These are phyloP conservation scores for Chaetura pelagica DNA, from an alignment of 2,113 vertebrate genomes.

Conservation along the genomic window DNA sequence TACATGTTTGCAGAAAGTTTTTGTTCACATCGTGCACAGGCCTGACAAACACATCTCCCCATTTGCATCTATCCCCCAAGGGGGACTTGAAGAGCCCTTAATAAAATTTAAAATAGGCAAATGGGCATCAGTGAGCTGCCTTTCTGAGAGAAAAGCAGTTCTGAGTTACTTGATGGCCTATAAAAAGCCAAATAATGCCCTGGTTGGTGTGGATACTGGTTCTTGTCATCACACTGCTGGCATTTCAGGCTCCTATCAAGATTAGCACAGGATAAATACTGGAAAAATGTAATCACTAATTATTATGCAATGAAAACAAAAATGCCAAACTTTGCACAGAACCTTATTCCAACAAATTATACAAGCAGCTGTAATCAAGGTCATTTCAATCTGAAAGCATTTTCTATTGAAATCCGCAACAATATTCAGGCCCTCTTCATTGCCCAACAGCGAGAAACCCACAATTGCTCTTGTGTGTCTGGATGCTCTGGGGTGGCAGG, in stretches of 20 bases:
- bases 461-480: neutral
- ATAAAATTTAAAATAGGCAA: slow-evolving; percentile 11
- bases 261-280: slow-evolving; percentile 4
- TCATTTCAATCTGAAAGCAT: slow-evolving; percentile 6
- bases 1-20: neutral
- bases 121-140: neutral
- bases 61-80: neutral
- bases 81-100: neutral
- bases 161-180: neutral
- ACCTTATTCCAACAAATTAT: slow-evolving; percentile 19
- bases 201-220: neutral
- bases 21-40: neutral
- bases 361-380: neutral
- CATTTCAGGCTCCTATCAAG: neutral
- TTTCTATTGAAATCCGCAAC: slow-evolving; percentile 36
- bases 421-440: neutral
- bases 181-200: neutral
- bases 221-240: neutral
- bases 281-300: slow-evolving; percentile 24
- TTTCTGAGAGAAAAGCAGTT: neutral
- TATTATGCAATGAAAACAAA: neutral
- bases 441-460: neutral
- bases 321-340: slow-evolving; percentile 9
- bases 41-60: neutral
- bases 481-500: neutral